Evolutionary conservation across 2,888 invertebrate genomes (phyloP), one percentile per base, ranked within the genome.

Genomic region (Pecten maximus): DNA sequence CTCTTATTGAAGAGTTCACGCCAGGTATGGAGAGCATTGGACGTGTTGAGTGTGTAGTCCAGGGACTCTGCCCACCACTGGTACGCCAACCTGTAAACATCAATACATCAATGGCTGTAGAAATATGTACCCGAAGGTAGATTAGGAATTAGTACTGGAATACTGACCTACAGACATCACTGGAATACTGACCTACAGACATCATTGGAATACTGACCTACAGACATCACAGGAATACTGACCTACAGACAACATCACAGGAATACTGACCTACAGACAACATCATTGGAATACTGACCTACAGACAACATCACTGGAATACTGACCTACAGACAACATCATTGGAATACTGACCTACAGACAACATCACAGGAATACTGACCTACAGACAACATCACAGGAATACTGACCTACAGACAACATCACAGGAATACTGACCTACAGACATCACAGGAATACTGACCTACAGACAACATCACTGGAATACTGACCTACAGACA

Each of bases 11-110:
- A 91, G 90, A 94, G 87, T 12, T 92, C 87, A 8, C 96, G 93
- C 96, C 96, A 97, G 16, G 94, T 93, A 88, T 95, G 94, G 44
- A 96, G 91, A 40, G 95, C 94, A 91, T 97, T 95, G 10, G 93
- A 93, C 44, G 93, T 94, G 88, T 94, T 94, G n/a, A 96, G 92
- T n/a, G 96, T 93, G 4, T 95, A 91, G 92, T 96, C 96, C 40
- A 97, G 93, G 10, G 96, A 93, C 28, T 96, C 96, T 15, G 94
- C 93, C 97, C 97, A 97, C 94, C 95, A 96, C 60, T 95, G 95
- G 93, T 95, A 96, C 6, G 96, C 96, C 35, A 94, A 95, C 91
- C 96, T 96, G 93, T 40, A 91, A 89, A 86, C 23, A n/a, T 35
- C 40, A 86, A 86, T 40, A 86, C 86, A 87, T 40, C n/a, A 89